Evolutionary conservation across 2,888 invertebrate species (phyloP).

Genomic region (Agriopis marginaria): DNA sequence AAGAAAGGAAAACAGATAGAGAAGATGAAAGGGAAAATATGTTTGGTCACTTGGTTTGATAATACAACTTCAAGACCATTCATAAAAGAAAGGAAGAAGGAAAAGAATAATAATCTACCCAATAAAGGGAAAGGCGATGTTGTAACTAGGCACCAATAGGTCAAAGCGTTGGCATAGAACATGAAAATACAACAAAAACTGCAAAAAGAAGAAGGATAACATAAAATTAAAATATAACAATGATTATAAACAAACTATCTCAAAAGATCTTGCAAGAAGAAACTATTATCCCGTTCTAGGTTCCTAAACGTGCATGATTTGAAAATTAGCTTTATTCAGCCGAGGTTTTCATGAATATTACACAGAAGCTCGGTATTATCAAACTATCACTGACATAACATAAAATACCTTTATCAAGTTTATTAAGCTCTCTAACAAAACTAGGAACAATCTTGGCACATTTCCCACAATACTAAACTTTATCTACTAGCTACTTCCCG

Average conservation of each 20-base stretch:
- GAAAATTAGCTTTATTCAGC: neutral
- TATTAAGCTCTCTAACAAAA: slow-evolving; percentile 58
- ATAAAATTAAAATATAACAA: neutral
- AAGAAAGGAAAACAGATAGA: no score
- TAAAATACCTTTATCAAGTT: slow-evolving; percentile 49
- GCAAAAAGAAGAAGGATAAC: neutral
- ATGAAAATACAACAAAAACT: neutral
- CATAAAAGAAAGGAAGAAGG: no score
- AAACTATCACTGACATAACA: slow-evolving; percentile 40
- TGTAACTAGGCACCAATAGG: no score
- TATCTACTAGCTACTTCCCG: slow-evolving; percentile 41
- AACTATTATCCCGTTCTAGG: neutral
- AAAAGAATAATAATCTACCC: no score
- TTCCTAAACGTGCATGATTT: neutral
- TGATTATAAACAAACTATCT: no score
- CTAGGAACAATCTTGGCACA: slow-evolving; percentile 63
- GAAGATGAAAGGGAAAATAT: neutral
- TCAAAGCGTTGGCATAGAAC: no score
- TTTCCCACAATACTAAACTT: slow-evolving; percentile 66
- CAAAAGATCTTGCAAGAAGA: neutral
- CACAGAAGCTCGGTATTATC: slow-evolving; percentile 13
- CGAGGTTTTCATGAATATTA: slow-evolving; percentile 5
- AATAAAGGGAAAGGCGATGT: no score
- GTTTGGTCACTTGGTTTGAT: neutral
- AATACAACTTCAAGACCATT: no score